Evolutionary conservation across 2,888 invertebrate genomes (phyloP).

Genomic region (Lithophane ornitopus): DNA sequence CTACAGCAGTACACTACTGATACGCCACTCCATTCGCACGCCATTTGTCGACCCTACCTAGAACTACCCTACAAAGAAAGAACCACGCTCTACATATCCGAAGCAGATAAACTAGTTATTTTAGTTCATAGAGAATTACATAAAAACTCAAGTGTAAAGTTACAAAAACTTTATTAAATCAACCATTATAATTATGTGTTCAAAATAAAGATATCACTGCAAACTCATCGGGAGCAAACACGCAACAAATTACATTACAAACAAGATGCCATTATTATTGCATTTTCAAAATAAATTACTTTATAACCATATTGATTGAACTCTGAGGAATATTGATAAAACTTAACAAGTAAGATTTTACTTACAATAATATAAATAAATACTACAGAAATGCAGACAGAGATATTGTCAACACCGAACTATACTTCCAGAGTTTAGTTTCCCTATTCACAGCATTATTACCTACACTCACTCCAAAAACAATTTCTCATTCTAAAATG

Average conservation of each 20-base stretch:
- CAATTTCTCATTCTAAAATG: slow-evolving; percentile 26
- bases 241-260: slow-evolving; percentile 71
- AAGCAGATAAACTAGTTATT: background rate
- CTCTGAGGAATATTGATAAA: slow-evolving; percentile 66
- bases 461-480: slow-evolving; percentile 36
- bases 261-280: slow-evolving; percentile 67
- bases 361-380: slow-evolving; percentile 67
- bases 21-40: background rate
- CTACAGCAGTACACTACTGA: background rate
- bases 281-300: slow-evolving; percentile 62
- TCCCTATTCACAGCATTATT: slow-evolving; percentile 26
- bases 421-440: slow-evolving; percentile 10
- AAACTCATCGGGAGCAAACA: slow-evolving; percentile 69
- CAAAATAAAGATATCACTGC: slow-evolving; percentile 75
- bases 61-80: background rate
- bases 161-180: slow-evolving; percentile 74
- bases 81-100: background rate
- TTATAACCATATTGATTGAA: slow-evolving; percentile 53
- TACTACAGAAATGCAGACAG: slow-evolving; percentile 65
- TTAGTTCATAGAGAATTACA: background rate
- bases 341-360: slow-evolving; percentile 74
- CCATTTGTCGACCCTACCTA: background rate
- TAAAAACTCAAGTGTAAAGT: slow-evolving; percentile 49
- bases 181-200: slow-evolving; percentile 79
- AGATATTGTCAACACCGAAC: slow-evolving; percentile 46